Evolutionary conservation across 1,140 invertebrate genomes (phyloP), one percentile per base, ranked within the genome.

Genomic region (Drosophila santomea): DNA sequence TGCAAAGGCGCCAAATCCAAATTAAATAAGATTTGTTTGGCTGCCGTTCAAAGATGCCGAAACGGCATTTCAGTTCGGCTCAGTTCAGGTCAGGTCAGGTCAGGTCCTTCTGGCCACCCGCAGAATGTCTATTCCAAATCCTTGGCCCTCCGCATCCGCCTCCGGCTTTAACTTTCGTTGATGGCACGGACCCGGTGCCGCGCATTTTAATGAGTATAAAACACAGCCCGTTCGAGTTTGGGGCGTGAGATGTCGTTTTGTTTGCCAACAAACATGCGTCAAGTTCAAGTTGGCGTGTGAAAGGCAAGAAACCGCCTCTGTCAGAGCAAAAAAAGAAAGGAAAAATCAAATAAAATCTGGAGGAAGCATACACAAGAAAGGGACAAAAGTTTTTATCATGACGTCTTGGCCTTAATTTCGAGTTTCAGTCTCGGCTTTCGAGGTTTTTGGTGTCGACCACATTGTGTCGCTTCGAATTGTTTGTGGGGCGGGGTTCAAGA

Each of bases 21-120:
- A 89, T 89, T 89, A 89, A 89, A 89, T 89, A 89, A 89, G 84
- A 89, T 89, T 89, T 89, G 84, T 89, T 89, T 89, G 84, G 84
- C 84, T 80, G 77, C 73, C 77, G 64, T 84, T 89, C 83, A 83
- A 61, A 89, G 76, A 79, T 74, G 63, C 57, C 38, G 51, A 59
- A 41, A 56, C 51, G 74, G 74, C 74, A 61, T 62, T 73, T 68
- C 78, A 78, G 78, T 54, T 88, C 74, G 32, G 32, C 32, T 32
- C 32, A 0, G 32, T 8, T 32, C 32, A 11, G 17, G 3, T 12
- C 43, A 11, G 74, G 74, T 69, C 78, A 81, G 80, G 74, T 88
- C 68, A 78, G 82, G 67, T 59, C 51, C 47, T 51, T 56, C 43
- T 23, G 38, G 52, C 61, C 48, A 35, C 52, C 48, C 25, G 50